phyloP scores from a whole-genome alignment of 2,888 invertebrate genomes.

The Aproaerema taeniolella region DNA sequence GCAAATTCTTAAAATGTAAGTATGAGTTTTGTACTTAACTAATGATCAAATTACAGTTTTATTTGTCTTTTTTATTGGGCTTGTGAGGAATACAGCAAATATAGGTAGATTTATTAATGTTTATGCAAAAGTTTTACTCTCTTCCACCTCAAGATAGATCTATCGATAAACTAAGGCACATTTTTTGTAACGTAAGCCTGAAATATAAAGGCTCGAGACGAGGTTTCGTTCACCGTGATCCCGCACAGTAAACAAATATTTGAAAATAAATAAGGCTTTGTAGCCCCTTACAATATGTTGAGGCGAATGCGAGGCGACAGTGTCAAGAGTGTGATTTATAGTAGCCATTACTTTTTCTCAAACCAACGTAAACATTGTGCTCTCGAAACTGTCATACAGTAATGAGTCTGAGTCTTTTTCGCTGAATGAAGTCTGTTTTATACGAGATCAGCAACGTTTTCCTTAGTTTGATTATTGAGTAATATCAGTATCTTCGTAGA shows the following conservation, averaged over 20 bases:
- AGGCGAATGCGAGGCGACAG: conserved; percentile 22
- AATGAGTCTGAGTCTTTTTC: conserved; percentile 1
- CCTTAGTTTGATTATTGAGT: no score
- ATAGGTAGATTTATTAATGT: no score
- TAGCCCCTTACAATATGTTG: conserved; percentile 27
- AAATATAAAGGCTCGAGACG: conserved; percentile 27
- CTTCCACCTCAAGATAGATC: no score
- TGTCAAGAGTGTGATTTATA: conserved; percentile 40
- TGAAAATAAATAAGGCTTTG: conserved; percentile 51
- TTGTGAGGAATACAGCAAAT: no score
- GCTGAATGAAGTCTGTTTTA: conserved; percentile 3
- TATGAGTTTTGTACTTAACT: no score
- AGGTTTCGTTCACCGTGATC: conserved; percentile 30
- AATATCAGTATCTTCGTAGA: no score
- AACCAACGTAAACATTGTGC: conserved; percentile 27
- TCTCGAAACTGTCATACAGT: conserved; percentile 22
- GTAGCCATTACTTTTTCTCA: conserved; percentile 40
- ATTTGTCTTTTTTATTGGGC: no score
- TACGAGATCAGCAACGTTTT: no score
- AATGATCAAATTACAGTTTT: no score
- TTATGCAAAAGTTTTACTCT: no score
- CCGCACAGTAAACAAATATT: conserved; percentile 47
- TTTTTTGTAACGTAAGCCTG: conserved; percentile 24
- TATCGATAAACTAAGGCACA: conserved; percentile 15
- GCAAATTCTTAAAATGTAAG: no score